These are phyloP conservation scores for Ostrea edulis DNA, from an alignment of 1,140 invertebrate genomes.

Conservation along the genomic window DNA sequence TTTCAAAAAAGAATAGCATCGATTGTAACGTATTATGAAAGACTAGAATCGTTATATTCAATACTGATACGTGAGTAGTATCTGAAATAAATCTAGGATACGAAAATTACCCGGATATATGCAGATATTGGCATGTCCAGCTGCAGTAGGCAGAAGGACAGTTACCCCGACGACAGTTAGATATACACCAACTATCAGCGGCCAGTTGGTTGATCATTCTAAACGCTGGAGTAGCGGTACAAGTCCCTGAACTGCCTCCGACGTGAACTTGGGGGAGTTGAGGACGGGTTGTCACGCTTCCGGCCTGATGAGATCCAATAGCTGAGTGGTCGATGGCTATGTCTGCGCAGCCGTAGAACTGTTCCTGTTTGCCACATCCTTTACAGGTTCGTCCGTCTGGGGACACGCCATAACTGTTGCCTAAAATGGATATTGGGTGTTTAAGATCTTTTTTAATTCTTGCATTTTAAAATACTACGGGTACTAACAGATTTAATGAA, in stretches of 20 bases:
- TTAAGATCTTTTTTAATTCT: neutral
- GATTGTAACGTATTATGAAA: neutral
- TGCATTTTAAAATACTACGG: neutral
- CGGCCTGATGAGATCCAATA: neutral
- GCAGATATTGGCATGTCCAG: neutral
- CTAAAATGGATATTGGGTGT: conserved; percentile 29
- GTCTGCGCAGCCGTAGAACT: conserved; percentile 64
- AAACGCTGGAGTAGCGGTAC: neutral
- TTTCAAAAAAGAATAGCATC: neutral
- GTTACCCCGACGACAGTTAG: conserved; percentile 1
- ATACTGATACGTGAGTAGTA: neutral
- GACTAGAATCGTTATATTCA: neutral
- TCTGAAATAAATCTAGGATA: neutral
- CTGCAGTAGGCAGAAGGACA: conserved; percentile 5
- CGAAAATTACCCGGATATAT: neutral
- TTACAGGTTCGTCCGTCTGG: conserved; percentile 39
- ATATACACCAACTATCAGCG: neutral
- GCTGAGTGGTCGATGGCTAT: conserved; percentile 47
- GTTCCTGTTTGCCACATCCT: conserved; percentile 58
- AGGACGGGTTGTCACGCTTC: neutral
- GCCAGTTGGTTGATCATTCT: neutral
- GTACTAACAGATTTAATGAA: neutral
- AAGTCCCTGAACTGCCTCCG: neutral
- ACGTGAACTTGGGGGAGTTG: neutral
- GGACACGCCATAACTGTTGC: conserved; percentile 53